Base-by-base conservation (phyloP, 2,888 invertebrate genomes). In the Spilarctia lutea region DNA sequence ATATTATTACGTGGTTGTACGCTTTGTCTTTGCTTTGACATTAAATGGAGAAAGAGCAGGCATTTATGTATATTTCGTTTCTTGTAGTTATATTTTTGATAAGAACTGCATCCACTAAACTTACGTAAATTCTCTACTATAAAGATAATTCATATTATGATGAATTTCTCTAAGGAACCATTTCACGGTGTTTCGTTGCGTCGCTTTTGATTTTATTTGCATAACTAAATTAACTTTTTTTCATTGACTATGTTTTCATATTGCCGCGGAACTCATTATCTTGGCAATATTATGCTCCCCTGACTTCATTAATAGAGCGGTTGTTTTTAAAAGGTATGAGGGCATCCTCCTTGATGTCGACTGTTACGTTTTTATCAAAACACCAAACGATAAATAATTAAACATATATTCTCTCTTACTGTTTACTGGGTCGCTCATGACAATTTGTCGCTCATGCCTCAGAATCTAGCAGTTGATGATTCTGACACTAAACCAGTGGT, bases 211-310 rank as follows among this genome's bases (percentile, higher is more conserved):
- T 84, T 84, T 83, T 84, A 84, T 84, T 84, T 83, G 83, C 84
- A 84, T 84, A 84, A 84, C 84, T 83, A 84, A 84, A 84, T 84
- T 83, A 79, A 80, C 85, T 80, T 84, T 83, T 84, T 84, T 81
- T 70, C 79, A 81, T 83, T 78, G 73, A 78, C 75, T 74, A 79
- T 80, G 84, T 80, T 84, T 84, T 84, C 80, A 83, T 69, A 76
- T 75, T 73, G 76, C 68, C 70, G 73, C 72, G 75, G 75, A 84
- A 65, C 77, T 80, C 77, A 80, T 83, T 83, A 75, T 60, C 71
- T 72, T 73, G 65, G 75, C 52, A 76, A 75, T 77, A 79, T 81
- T 77, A 83, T 77, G 71, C 35, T 74, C 45, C 75, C 65, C 39
- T 75, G 75, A 73, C 65, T 77, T 75, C 75, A 80, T 81, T 78